phyloP scores from a whole-genome alignment of 1,140 invertebrate species.

The Mactra quadrangularis region DNA sequence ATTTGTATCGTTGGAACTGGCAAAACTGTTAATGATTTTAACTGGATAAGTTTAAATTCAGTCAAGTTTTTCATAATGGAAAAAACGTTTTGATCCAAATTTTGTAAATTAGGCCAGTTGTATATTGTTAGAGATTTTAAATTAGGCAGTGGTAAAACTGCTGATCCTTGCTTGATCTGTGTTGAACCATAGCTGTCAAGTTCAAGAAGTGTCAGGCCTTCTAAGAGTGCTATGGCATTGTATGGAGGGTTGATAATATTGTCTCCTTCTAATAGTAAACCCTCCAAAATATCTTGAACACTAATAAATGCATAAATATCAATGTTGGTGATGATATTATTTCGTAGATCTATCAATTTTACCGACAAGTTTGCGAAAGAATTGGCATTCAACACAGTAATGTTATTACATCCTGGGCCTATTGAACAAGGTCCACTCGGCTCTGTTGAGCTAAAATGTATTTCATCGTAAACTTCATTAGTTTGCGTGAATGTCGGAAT shows the following conservation, averaged over 20 bases:
- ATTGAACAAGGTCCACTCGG: neutral
- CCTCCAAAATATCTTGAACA: slow-evolving; percentile 54
- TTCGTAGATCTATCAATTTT: slow-evolving; percentile 66
- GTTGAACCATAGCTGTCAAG: slow-evolving; percentile 63
- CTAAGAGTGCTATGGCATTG: slow-evolving; percentile 51
- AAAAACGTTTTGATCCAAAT: slow-evolving; percentile 50
- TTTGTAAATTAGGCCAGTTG: slow-evolving; percentile 38
- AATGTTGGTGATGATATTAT: slow-evolving; percentile 61
- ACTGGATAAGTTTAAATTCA: slow-evolving; percentile 86
- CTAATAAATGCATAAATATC: slow-evolving; percentile 63
- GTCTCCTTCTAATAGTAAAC: slow-evolving; percentile 68
- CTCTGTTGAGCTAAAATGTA: slow-evolving; percentile 1
- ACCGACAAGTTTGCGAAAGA: slow-evolving; percentile 72
- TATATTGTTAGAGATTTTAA: slow-evolving; percentile 64
- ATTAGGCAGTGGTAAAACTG: slow-evolving; percentile 55
- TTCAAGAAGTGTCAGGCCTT: slow-evolving; percentile 64
- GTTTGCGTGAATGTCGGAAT: slow-evolving; percentile 46
- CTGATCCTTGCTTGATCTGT: neutral
- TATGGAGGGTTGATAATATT: slow-evolving; percentile 23
- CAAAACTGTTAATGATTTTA: neutral
- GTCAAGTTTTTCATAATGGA: slow-evolving; percentile 58
- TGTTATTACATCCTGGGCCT: slow-evolving; percentile 58
- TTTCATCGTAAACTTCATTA: slow-evolving; percentile 21
- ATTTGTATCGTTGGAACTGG: slow-evolving; percentile 28
- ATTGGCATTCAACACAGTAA: slow-evolving; percentile 64